Conservation (phyloP, 2,888 invertebrate genomes). For the Phaedon cochleariae region DNA sequence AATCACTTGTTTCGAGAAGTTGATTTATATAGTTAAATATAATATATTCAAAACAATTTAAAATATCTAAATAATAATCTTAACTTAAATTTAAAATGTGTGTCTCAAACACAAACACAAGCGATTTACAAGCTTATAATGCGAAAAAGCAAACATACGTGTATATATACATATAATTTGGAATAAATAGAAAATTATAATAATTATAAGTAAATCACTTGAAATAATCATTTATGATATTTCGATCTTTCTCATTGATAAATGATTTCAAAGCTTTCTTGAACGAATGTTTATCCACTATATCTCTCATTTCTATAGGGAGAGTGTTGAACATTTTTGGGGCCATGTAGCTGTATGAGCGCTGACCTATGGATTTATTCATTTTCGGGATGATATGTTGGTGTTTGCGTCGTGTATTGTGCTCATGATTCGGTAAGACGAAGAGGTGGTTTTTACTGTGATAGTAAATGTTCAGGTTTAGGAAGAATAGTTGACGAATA, state of each 20-base stretch:
- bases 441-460: not conserved
- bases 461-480: not conserved
- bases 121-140: too few relatives aligned
- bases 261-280: not conserved
- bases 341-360: not conserved
- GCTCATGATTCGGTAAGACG: not conserved
- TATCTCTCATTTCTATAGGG: not conserved
- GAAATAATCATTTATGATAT: constrained; percentile 10
- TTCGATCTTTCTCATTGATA: not conserved
- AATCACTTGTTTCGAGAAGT: too few relatives aligned
- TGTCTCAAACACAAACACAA: too few relatives aligned
- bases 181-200: too few relatives aligned
- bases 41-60: too few relatives aligned
- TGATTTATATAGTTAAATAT: too few relatives aligned
- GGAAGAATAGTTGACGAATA: not conserved
- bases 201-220: not conserved
- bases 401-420: not conserved
- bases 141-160: too few relatives aligned
- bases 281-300: not conserved
- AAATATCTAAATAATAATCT: too few relatives aligned
- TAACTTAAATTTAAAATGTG: too few relatives aligned
- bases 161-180: too few relatives aligned
- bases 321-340: not conserved
- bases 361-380: not conserved
- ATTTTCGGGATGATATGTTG: not conserved